Conservation (phyloP, 2,797 vertebrate species). For the Calcarius lapponicus region DNA sequence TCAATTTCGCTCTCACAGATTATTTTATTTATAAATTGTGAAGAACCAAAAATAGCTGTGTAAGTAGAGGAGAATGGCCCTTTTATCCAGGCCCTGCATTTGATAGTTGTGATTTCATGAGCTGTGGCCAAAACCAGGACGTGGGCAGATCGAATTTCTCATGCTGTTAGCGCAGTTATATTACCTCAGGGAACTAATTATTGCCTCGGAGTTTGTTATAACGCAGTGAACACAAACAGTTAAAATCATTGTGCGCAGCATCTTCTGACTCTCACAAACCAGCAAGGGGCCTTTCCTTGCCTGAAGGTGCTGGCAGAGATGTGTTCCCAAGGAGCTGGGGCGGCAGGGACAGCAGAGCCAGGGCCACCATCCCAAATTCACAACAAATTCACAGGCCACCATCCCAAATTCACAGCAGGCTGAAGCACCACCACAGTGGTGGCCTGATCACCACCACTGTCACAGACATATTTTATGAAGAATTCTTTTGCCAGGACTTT, state of each 20-base stretch:
- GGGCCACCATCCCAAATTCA: rapidly evolving
- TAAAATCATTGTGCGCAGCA: not conserved
- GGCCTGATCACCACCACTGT: not conserved
- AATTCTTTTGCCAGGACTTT: no score
- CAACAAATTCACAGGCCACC: not conserved
- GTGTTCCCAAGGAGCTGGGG: not conserved
- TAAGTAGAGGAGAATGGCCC: constrained; percentile 4
- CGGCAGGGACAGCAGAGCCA: not conserved
- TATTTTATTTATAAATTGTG: not conserved
- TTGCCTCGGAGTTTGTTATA: constrained; percentile 5
- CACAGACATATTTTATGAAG: no score
- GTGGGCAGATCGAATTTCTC: constrained; percentile 23
- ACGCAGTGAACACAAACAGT: not conserved
- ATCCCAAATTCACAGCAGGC: not conserved
- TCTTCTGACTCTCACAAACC: not conserved
- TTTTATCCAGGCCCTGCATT: constrained; percentile 9
- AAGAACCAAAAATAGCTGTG: not conserved
- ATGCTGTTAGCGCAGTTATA: not conserved
- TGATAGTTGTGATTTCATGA: constrained; percentile 17
- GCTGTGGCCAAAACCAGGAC: constrained; percentile 39
- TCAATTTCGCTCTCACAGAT: not conserved
- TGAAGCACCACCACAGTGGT: not conserved
- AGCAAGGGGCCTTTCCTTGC: not conserved
- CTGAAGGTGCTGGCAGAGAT: not conserved
- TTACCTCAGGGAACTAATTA: constrained; percentile 54